Evolutionary conservation across 2,113 vertebrate species (phyloP).

Genomic region (Zapornia atra): DNA sequence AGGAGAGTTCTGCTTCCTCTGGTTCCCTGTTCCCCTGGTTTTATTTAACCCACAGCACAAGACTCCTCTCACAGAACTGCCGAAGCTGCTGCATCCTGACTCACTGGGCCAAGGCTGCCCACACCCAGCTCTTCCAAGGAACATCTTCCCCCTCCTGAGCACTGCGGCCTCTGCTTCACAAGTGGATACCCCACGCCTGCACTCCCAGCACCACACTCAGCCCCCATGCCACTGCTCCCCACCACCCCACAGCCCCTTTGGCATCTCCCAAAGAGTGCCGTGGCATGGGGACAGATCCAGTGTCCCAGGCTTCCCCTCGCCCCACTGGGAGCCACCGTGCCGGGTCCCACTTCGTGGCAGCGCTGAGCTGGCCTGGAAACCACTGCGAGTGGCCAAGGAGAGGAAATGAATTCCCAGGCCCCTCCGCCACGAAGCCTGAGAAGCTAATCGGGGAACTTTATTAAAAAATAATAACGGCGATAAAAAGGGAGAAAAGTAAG

Average conservation of each 20-base stretch:
- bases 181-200: background rate
- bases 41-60: background rate
- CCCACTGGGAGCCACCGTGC: rapidly evolving
- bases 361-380: constrained; percentile 3
- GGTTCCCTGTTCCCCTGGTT: background rate
- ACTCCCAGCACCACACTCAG: rapidly evolving
- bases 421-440: background rate
- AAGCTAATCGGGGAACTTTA: constrained; percentile 56
- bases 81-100: background rate
- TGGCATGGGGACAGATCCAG: background rate
- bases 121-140: rapidly evolving
- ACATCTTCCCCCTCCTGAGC: background rate
- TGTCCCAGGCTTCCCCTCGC: background rate
- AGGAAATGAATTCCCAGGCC: constrained; percentile 60
- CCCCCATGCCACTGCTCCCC: rapidly evolving
- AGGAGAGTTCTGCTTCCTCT: background rate
- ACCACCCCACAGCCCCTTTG: background rate
- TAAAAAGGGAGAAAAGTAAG: constrained; percentile 44
- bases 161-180: rapidly evolving
- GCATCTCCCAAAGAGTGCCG: background rate
- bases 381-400: background rate
- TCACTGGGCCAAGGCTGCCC: background rate
- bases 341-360: background rate
- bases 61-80: background rate
- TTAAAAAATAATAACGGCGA: constrained; percentile 56